A percentile compares a stretch with the other conserved stretches of the same genome.
Evolutionary conservation across 2,888 invertebrate species (phyloP).

Genomic region (Platycheirus albimanus): DNA sequence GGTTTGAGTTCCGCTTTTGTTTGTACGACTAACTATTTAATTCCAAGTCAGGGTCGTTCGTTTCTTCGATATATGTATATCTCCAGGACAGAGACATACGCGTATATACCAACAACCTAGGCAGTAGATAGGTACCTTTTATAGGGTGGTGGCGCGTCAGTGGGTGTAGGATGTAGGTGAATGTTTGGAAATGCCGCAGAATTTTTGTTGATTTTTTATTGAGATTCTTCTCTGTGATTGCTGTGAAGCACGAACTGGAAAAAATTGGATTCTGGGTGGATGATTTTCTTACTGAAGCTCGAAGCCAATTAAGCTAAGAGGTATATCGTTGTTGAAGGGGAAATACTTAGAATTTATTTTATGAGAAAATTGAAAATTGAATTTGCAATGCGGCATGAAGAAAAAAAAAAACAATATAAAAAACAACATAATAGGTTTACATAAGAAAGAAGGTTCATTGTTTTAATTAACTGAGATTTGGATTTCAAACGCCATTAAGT

Average conservation of each 20-base stretch:
- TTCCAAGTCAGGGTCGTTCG: conserved; percentile 41
- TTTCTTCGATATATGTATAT: too few species aligned
- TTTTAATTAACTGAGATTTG: too few species aligned
- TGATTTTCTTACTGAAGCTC: background rate
- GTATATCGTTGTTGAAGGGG: background rate
- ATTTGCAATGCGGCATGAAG: background rate
- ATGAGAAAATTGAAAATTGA: conserved; percentile 22
- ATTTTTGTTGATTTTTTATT: conserved; percentile 34
- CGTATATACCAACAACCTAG: too few species aligned
- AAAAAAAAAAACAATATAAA: too few species aligned
- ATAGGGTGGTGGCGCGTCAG: too few species aligned
- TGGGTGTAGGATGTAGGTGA: too few species aligned
- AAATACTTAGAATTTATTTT: conserved; percentile 5
- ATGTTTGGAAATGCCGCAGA: conserved; percentile 22
- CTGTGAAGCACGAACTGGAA: background rate
- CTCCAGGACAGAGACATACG: background rate
- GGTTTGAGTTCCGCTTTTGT: conserved; percentile 30
- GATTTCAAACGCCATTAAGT: too few species aligned
- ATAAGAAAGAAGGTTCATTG: too few species aligned
- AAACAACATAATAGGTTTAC: too few species aligned
- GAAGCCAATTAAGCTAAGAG: conserved; percentile 13
- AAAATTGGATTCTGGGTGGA: background rate
- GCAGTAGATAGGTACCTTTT: too few species aligned
- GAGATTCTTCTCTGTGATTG: conserved; percentile 30
- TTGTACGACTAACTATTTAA: conserved; percentile 41